phyloP scores from a whole-genome alignment of 2,797 vertebrate species.

The Serranus cabrilla region DNA sequence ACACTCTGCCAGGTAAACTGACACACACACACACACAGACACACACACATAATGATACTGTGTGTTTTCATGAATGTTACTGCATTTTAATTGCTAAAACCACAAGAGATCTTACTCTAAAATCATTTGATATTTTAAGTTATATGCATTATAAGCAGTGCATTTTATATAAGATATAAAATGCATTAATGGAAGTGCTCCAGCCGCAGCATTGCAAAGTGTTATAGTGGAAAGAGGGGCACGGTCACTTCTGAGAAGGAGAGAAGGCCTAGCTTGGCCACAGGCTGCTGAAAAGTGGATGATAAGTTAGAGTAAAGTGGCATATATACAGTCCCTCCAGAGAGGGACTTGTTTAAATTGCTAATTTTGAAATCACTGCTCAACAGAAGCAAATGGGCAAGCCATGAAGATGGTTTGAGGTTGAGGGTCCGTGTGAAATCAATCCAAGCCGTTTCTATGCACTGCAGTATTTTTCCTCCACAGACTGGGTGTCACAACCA shows the following conservation, averaged over 20 bases:
- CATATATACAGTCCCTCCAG: neutral
- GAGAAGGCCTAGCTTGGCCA: neutral
- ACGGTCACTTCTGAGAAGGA: neutral
- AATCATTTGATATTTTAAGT: neutral
- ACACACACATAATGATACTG: neutral
- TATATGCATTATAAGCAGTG: neutral
- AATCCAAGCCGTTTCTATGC: neutral
- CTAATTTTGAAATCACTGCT: slow-evolving; percentile 1
- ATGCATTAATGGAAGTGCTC: neutral
- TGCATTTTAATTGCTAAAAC: neutral
- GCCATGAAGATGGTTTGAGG: neutral
- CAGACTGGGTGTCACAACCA: neutral
- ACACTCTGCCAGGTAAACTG: slow-evolving; percentile 81
- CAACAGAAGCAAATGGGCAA: neutral
- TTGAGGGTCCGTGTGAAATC: slow-evolving; percentile 1
- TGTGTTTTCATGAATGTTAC: neutral
- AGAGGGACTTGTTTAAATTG: neutral
- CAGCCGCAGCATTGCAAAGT: neutral
- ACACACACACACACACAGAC: slow-evolving; percentile 12
- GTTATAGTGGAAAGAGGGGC: neutral
- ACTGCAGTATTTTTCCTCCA: neutral
- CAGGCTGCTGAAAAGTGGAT: slow-evolving; percentile 6
- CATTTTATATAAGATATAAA: slow-evolving; percentile 4
- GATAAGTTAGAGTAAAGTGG: slow-evolving; percentile 1
- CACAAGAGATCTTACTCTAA: neutral